Base-by-base conservation (phyloP, 37 sponge, comb jelly and placozoan species). In the Aplysina aerophoba region DNA sequence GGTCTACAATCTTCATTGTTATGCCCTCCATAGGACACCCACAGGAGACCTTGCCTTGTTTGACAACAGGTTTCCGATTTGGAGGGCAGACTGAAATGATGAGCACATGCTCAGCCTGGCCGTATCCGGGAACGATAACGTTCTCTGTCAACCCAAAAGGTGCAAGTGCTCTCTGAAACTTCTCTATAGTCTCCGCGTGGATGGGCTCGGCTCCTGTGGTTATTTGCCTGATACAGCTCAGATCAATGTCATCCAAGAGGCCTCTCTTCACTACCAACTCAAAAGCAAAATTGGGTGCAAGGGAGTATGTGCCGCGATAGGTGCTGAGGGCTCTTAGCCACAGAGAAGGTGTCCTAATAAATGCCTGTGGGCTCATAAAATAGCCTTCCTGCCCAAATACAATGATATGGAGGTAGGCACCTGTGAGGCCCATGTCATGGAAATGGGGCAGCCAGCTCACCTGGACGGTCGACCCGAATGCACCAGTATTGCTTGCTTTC, bases 361-460 rank as follows among this genome's bases (percentile, higher is more conserved):
- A 84, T 0, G 66, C 79, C 4, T 30, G 56, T 22, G 84, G 89
- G 33, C 84, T 75, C 69, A 78, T 89, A 63, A 84, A 89, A 40
- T 89, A 89, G 5, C 89, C 89, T 19, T 62, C 65, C 0, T 31
- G 78, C 24, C 89, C 89, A 28, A 19, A 67, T 38, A 53, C 78
- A 31, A 83, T 35, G 28, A 71, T 38, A 1, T 34, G 21, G n/a
- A 89, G 79, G 80, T 84, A 89, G 80, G 63, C 53, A 64, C 53
- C 33, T 28, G 75, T 35, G 22, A 89, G 80, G 5, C 84, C 84
- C 66, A 84, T 66, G 80, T 55, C 68, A 58, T 84, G 65, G 65
- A 79, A 84, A 33, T 89, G 89, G 28, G 85, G 89, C 0, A 89
- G 84, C 68, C 79, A 84, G 72, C 84, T 83, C 80, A 89, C 22